phyloP scores from a whole-genome alignment of 2,797 vertebrate genomes.

The Zenarchopterus dispar region DNA sequence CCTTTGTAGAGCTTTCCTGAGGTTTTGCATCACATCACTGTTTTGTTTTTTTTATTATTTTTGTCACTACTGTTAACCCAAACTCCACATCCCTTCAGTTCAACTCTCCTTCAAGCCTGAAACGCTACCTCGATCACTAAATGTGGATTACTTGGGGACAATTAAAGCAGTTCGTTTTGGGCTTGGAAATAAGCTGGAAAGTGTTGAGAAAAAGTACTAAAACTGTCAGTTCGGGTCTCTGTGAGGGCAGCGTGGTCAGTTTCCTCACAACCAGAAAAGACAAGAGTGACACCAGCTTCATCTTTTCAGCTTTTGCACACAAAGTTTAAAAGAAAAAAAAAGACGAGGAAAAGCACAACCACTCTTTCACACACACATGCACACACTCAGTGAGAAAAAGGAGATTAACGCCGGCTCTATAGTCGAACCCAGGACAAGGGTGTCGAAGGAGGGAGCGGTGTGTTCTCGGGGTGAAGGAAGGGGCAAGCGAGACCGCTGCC shows the following conservation, averaged over 20 bases:
- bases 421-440: slow-evolving; percentile 51
- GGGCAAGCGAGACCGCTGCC: slow-evolving; percentile 74
- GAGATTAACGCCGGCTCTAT: slow-evolving; percentile 44
- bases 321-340: slow-evolving; percentile 10
- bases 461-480: slow-evolving; percentile 82
- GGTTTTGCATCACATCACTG: no score
- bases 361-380: slow-evolving; percentile 30
- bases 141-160: no score
- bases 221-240: no score
- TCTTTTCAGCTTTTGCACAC: slow-evolving; percentile 13
- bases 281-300: neutral
- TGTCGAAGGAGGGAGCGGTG: slow-evolving; percentile 54
- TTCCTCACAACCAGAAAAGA: neutral
- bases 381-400: slow-evolving; percentile 41
- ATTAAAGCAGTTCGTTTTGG: no score
- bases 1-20: no score
- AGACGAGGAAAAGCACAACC: neutral
- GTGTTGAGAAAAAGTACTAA: neutral
- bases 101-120: no score
- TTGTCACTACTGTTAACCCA: no score
- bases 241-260: no score
- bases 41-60: no score
- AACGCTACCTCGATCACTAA: no score
- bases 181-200: neutral
- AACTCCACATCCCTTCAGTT: no score